These are phyloP conservation scores for Conchocele bisecta DNA, from an alignment of 2,888 invertebrate species.

Conservation along the genomic window DNA sequence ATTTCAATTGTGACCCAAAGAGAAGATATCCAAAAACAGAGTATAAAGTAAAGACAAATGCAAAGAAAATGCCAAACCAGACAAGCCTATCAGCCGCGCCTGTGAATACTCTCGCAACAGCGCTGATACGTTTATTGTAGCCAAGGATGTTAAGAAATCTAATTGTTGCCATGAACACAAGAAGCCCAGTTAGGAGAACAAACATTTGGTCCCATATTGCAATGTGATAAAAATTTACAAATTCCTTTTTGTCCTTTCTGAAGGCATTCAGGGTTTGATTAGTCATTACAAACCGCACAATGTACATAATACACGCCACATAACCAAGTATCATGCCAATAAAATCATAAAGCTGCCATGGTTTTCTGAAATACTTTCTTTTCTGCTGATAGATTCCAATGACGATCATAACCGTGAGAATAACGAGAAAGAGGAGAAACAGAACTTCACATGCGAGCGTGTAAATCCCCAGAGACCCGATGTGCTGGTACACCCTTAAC, in stretches of 20 bases:
- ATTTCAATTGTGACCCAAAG: constrained; percentile 62
- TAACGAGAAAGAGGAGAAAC: constrained; percentile 56
- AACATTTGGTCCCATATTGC: constrained; percentile 68
- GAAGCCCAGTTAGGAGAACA: constrained; percentile 58
- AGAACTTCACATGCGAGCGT: constrained; percentile 61
- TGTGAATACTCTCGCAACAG: constrained; percentile 61
- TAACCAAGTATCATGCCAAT: constrained; percentile 51
- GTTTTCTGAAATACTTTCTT: constrained; percentile 51
- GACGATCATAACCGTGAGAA: constrained; percentile 48
- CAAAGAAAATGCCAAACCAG: constrained; percentile 67
- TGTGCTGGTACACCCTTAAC: constrained; percentile 63
- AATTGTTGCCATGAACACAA: constrained; percentile 66
- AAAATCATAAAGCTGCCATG: constrained; percentile 68
- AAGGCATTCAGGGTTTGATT: constrained; percentile 59
- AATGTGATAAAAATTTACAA: constrained; percentile 71
- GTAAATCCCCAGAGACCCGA: constrained; percentile 59
- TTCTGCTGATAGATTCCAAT: constrained; percentile 54
- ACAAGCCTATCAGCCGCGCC: constrained; percentile 61
- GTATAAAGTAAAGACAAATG: constrained; percentile 60
- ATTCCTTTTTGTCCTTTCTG: constrained; percentile 64
- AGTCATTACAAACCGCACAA: constrained; percentile 50
- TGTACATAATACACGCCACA: constrained; percentile 58
- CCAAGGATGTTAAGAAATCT: constrained; percentile 68
- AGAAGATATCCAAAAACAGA: constrained; percentile 64
- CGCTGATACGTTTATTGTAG: constrained; percentile 65